Evolutionary conservation across 1,140 invertebrate species (phyloP), one percentile per base, ranked within the genome.

Genomic region (Hermetia illucens): DNA sequence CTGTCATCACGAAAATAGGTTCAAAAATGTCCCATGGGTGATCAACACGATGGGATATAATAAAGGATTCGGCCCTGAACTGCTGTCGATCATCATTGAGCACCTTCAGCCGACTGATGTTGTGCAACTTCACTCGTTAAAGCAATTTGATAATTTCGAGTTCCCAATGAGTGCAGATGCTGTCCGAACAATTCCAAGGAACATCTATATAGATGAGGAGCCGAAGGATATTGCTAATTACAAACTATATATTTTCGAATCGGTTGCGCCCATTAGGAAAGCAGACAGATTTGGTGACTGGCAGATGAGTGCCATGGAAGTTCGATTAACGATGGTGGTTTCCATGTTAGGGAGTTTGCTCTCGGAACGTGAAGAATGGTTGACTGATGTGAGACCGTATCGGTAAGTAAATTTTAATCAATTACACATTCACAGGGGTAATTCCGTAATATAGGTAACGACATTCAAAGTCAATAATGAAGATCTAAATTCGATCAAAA

Each of bases 21-120:
- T 64, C 10, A 40, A 46, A 0, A 40, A 55, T 10, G 47, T 69
- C 2, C 73, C 74, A 0, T 64, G 71, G 44, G 39, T 79, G 9
- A 55, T 79, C 1, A 79, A 79, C 46, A 76, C 72, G 1, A 76
- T 77, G 71, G 76, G 76, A 15, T 77, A 71, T 38, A 65, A 65
- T 13, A 55, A 60, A 40, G 65, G 64, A 0, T 56, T 74, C 19
- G 74, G 71, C 0, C 49, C 58, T 34, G 65, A 75, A 36, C 55
- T 77, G 6, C 55, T 65, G 2, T 44, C 62, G 2, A 52, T 56
- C 4, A 44, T 67, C 2, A 61, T 69, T 5, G 57, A 63, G 42
- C 29, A 61, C 5, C 33, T 71, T 0, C 41, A 58, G 25, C 71
- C 72, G 1, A 67, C 62, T 0, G 49, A 67, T 42, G 42, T 76